Evolutionary conservation across 1,140 invertebrate genomes (phyloP).

Genomic region (Ips nitidus): DNA sequence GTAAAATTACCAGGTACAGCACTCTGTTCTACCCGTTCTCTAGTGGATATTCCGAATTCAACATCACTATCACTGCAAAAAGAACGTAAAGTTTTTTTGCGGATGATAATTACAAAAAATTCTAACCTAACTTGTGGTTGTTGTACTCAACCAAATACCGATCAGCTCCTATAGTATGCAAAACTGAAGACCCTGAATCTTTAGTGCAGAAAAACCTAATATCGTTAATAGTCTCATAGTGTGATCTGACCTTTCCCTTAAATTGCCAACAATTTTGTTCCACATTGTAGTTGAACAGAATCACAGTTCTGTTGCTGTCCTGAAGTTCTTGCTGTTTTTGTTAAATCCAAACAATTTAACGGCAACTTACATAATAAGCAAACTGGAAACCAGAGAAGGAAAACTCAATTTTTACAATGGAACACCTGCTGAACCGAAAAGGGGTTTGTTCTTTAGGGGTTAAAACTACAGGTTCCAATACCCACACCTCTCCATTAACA

Average conservation of each 20-base stretch:
- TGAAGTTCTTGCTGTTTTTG: conserved; percentile 31
- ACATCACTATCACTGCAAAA: conserved; percentile 44
- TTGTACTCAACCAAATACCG: conserved; percentile 67
- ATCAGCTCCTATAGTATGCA: conserved; percentile 63
- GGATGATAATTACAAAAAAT: background rate
- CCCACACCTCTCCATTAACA: conserved; percentile 57
- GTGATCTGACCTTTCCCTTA: conserved; percentile 60
- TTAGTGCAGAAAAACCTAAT: conserved; percentile 55
- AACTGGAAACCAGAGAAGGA: conserved; percentile 56
- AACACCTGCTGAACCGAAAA: conserved; percentile 52
- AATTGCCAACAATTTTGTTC: conserved; percentile 54
- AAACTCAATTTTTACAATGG: conserved; percentile 57
- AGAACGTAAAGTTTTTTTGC: background rate
- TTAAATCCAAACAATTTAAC: background rate
- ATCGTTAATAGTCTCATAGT: conserved; percentile 58
- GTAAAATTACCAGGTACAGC: conserved; percentile 61
- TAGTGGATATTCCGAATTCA: conserved; percentile 19
- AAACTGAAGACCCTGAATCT: conserved; percentile 40
- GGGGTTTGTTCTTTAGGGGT: conserved; percentile 53
- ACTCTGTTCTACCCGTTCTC: conserved; percentile 62
- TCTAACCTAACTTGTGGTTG: conserved; percentile 24
- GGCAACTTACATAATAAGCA: conserved; percentile 56
- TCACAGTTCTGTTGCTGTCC: conserved; percentile 57
- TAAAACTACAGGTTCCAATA: conserved; percentile 58
- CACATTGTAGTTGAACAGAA: conserved; percentile 56